Conservation (phyloP, 2,113 vertebrate genomes). For the Barbus barbus region DNA sequence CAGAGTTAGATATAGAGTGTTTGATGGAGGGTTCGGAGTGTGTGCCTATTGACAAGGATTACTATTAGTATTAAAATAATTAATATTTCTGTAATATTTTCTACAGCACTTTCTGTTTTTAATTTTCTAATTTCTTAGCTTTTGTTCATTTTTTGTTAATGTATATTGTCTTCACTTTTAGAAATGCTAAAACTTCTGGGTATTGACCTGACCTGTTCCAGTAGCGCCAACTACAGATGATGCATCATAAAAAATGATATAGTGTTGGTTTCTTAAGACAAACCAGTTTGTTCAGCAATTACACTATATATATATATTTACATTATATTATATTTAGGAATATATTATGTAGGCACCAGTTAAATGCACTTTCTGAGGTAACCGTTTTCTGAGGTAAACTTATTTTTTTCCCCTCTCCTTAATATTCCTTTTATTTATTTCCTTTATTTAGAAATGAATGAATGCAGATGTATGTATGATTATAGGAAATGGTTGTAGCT, state of each 20-base stretch:
- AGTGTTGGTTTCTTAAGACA: not conserved
- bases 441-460: too few relatives aligned
- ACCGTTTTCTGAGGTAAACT: not conserved
- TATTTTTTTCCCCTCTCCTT: not conserved
- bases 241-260: not conserved
- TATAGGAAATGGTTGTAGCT: not conserved
- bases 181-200: not conserved
- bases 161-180: not conserved
- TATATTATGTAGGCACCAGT: not conserved
- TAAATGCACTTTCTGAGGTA: slow-evolving; percentile 15
- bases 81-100: not conserved
- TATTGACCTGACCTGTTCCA: not conserved
- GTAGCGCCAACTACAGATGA: not conserved
- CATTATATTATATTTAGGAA: not conserved
- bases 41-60: not conserved
- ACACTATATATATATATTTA: not conserved
- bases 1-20: not conserved
- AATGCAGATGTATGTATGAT: too few relatives aligned
- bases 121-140: not conserved
- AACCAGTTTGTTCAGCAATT: not conserved
- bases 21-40: not conserved
- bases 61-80: not conserved
- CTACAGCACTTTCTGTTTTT: not conserved
- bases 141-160: not conserved
- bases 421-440: too few relatives aligned